These are phyloP conservation scores for Xestia c-nigrum DNA, from an alignment of 2,888 invertebrate species.

Conservation along the genomic window DNA sequence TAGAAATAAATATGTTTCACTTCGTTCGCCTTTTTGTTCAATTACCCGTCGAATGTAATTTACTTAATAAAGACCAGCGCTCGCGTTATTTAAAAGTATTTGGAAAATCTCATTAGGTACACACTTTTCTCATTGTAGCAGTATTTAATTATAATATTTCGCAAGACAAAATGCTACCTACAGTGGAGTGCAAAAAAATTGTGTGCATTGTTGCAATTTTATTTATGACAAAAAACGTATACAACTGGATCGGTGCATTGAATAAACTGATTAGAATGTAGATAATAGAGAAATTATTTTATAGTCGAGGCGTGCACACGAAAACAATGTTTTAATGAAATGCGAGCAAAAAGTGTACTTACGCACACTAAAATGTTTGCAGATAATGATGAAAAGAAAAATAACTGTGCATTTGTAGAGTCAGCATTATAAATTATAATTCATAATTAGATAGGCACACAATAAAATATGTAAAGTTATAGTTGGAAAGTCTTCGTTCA, in stretches of 20 bases:
- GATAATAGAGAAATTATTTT: conserved; percentile 66
- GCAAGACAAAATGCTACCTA: conserved; percentile 37
- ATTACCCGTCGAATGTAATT: conserved; percentile 15
- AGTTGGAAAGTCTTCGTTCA: not conserved
- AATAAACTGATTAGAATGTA: conserved; percentile 67
- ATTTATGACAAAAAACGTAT: conserved; percentile 63
- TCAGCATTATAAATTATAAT: conserved; percentile 12
- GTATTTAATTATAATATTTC: conserved; percentile 50
- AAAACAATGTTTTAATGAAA: conserved; percentile 56
- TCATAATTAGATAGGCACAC: conserved; percentile 3
- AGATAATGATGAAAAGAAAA: conserved; percentile 45
- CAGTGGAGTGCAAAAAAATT: conserved; percentile 47
- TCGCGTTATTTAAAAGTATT: not conserved
- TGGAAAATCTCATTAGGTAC: conserved; percentile 13
- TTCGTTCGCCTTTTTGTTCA: conserved; percentile 10
- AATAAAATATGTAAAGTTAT: conserved; percentile 24
- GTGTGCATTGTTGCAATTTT: conserved; percentile 65
- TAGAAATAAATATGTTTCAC: no score
- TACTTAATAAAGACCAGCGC: not conserved
- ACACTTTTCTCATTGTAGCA: conserved; percentile 26
- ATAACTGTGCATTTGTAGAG: conserved; percentile 24
- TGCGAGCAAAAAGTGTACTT: conserved; percentile 50
- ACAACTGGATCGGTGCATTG: conserved; percentile 56
- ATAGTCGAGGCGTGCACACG: conserved; percentile 62
- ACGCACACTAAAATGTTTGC: conserved; percentile 52